A percentile compares a stretch with the other conserved stretches of the same genome.
phyloP scores from a whole-genome alignment of 2,888 invertebrate species.

The Campoplex capitator region DNA sequence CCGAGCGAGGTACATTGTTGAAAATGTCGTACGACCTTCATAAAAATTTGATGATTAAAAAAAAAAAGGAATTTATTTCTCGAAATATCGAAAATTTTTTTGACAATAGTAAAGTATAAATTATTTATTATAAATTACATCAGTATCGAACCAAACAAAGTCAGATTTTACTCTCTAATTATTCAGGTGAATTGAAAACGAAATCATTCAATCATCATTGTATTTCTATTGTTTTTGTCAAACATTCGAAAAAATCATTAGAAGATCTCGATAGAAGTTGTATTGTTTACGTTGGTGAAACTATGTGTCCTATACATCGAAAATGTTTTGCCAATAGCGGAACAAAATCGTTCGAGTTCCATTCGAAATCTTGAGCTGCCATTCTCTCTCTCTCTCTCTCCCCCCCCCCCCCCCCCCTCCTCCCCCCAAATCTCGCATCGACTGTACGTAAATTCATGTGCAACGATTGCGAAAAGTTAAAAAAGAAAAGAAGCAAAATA shows the following conservation, averaged over 20 bases:
- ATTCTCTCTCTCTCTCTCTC: constrained; percentile 26
- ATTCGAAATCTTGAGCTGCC: constrained; percentile 38
- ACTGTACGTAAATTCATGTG: constrained; percentile 10
- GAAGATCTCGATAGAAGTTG: background rate
- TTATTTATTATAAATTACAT: too few relatives aligned
- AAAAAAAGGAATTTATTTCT: background rate
- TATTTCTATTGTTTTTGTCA: background rate
- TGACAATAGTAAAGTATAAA: too few relatives aligned
- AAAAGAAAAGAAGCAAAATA: constrained; percentile 46
- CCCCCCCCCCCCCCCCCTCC: background rate
- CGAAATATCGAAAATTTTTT: background rate
- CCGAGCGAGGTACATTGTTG: background rate
- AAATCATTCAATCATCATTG: background rate
- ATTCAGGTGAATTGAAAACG: background rate
- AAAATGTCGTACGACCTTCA: background rate
- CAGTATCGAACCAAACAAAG: background rate
- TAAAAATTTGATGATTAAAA: background rate
- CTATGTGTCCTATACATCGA: constrained; percentile 16
- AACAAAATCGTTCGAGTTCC: constrained; percentile 61
- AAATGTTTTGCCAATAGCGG: constrained; percentile 50
- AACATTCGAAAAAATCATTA: background rate
- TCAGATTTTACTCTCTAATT: background rate
- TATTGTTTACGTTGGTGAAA: background rate
- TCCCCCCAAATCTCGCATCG: background rate
- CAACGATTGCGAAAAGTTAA: constrained; percentile 54